These are phyloP conservation scores for Meda fulgida DNA, from an alignment of 2,797 vertebrate species.

Conservation along the genomic window DNA sequence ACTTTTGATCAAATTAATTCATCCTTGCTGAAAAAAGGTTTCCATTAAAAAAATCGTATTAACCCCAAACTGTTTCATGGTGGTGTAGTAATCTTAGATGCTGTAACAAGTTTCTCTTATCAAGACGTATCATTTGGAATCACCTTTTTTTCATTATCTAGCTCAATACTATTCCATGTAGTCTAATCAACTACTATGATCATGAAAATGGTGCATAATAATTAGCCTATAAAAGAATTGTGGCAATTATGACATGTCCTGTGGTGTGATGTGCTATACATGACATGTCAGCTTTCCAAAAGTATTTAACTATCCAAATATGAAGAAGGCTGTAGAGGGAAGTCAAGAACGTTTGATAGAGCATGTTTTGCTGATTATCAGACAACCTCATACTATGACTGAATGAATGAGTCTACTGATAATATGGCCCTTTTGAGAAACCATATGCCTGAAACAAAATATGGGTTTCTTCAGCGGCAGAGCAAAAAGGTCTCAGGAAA, in stretches of 20 bases:
- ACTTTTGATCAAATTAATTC: not conserved
- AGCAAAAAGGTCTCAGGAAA: constrained; percentile 60
- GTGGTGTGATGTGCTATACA: not conserved
- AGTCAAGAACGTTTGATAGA: not conserved
- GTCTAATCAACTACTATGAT: not conserved
- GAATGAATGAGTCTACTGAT: not conserved
- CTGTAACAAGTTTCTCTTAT: not conserved
- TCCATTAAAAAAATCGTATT: not conserved
- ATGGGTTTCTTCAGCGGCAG: constrained; percentile 43
- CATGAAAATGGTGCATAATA: not conserved
- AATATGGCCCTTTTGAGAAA: not conserved
- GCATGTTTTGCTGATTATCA: not conserved
- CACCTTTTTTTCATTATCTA: not conserved
- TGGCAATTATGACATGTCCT: not conserved
- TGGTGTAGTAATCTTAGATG: not conserved
- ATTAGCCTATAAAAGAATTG: not conserved
- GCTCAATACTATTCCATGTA: not conserved
- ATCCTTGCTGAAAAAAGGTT: not conserved
- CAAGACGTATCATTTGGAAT: not conserved
- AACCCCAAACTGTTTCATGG: not conserved
- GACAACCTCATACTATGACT: not conserved
- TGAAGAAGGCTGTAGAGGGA: not conserved
- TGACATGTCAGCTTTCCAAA: not conserved
- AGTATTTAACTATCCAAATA: not conserved
- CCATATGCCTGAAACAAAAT: constrained; percentile 35